These are phyloP conservation scores for Agapetus fuscipes DNA, from an alignment of 2,888 invertebrate genomes.

Conservation along the genomic window DNA sequence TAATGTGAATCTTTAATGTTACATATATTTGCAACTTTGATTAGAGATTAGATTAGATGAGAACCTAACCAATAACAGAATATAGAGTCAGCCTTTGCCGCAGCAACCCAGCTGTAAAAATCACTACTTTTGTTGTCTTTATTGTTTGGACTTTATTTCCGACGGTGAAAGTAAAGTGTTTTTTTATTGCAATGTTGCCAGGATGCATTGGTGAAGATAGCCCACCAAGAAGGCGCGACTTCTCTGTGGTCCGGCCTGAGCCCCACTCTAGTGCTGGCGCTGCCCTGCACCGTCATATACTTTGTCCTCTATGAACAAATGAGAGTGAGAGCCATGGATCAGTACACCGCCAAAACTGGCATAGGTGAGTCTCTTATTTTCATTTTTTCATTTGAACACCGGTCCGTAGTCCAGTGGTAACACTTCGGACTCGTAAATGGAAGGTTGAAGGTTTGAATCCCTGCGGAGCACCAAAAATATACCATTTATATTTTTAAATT, in stretches of 20 bases:
- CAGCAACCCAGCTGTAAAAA: conserved; percentile 3
- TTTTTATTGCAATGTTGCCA: conserved; percentile 38
- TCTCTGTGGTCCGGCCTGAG: conserved; percentile 97
- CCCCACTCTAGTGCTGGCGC: conserved; percentile 88
- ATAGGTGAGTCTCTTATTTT: conserved; percentile 31
- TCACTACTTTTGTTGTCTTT: conserved; percentile 1
- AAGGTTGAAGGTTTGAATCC: too few relatives aligned
- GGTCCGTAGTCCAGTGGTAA: too few relatives aligned
- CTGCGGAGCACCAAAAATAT: too few relatives aligned
- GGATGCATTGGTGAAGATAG: conserved; percentile 95
- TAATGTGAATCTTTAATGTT: too few relatives aligned
- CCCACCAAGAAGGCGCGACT: conserved; percentile 74
- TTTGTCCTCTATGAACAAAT: conserved; percentile 96
- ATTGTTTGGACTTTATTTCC: too few relatives aligned
- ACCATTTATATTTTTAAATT: too few relatives aligned
- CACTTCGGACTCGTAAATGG: too few relatives aligned
- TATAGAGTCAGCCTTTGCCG: too few relatives aligned
- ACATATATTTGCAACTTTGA: too few relatives aligned
- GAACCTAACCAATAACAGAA: too few relatives aligned
- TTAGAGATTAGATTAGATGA: too few relatives aligned
- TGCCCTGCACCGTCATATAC: conserved; percentile 95
- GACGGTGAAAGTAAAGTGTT: too few relatives aligned
- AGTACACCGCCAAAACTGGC: conserved; percentile 35
- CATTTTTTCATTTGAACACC: conserved; percentile 13
- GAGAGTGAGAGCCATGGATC: conserved; percentile 51